A percentile compares a stretch with the other conserved stretches of the same genome.
Evolutionary conservation across 2,797 vertebrate species (phyloP).

Genomic region (Oreochromis mossambicus): DNA sequence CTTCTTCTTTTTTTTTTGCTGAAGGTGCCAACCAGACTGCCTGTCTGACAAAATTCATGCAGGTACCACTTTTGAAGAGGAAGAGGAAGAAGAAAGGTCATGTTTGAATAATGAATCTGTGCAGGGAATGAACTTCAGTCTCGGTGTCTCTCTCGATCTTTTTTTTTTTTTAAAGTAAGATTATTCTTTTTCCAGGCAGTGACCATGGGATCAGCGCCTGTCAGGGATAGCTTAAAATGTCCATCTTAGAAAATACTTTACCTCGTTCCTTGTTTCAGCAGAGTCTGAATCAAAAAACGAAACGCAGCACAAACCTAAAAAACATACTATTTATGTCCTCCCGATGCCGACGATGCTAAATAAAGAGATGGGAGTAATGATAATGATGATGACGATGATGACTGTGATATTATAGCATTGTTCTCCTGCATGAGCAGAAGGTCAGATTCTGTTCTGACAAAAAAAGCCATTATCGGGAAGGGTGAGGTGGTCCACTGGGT

Average conservation of each 20-base stretch:
- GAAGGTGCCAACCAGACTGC: conserved; percentile 34
- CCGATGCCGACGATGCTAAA: not conserved
- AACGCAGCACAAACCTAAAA: not conserved
- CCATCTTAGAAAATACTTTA: not conserved
- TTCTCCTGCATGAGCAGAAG: conserved; percentile 29
- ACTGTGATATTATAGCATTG: conserved; percentile 7
- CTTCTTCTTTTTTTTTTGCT: not conserved
- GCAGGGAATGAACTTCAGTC: conserved; percentile 6
- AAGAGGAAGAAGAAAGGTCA: conserved; percentile 37
- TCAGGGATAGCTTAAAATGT: not conserved
- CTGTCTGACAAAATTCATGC: conserved; percentile 32
- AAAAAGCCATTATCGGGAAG: conserved; percentile 42
- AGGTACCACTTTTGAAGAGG: conserved; percentile 34
- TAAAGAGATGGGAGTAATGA: not conserved
- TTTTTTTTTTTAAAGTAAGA: not conserved
- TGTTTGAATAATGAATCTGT: conserved; percentile 56
- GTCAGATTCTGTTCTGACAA: conserved; percentile 36
- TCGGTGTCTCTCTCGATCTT: not conserved
- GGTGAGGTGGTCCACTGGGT: conserved; percentile 17
- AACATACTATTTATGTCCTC: not conserved
- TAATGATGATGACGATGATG: not conserved
- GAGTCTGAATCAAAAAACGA: not conserved
- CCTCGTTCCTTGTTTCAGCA: too few relatives aligned
- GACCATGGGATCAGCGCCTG: not conserved
- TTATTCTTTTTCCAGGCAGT: not conserved